Evolutionary conservation across 2,888 invertebrate species (phyloP).

Genomic region (Perizoma flavofasciatum): DNA sequence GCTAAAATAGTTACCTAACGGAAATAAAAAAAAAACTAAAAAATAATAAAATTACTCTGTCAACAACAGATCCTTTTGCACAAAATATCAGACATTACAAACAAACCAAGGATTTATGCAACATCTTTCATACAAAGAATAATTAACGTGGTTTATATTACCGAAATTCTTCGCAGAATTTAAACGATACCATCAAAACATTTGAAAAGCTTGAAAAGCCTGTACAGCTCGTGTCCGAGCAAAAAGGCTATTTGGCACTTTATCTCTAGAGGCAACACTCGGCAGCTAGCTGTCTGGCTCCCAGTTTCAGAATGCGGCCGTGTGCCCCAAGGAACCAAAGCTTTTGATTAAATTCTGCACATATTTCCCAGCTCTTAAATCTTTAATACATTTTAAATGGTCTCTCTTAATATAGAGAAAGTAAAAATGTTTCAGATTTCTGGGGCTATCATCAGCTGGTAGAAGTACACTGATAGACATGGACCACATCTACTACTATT

Average conservation of each 20-base stretch:
- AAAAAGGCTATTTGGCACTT: conserved; percentile 51
- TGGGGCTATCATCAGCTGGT: too few species aligned
- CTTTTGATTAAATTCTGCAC: neutral
- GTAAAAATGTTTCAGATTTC: too few species aligned
- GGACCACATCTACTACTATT: too few species aligned
- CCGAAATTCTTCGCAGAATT: conserved; percentile 4
- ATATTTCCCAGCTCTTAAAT: neutral
- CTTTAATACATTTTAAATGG: neutral
- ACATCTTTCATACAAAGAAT: too few species aligned
- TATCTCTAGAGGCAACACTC: conserved; percentile 55
- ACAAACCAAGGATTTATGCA: too few species aligned
- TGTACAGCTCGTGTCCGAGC: conserved; percentile 24
- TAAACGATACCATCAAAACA: conserved; percentile 16
- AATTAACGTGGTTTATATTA: neutral
- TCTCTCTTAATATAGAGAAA: too few species aligned
- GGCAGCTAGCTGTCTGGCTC: conserved; percentile 51
- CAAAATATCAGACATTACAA: too few species aligned
- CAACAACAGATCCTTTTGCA: too few species aligned
- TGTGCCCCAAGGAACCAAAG: conserved; percentile 26
- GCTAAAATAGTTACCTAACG: too few species aligned
- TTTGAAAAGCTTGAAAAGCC: conserved; percentile 15
- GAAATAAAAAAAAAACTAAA: too few species aligned
- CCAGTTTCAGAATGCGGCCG: conserved; percentile 42
- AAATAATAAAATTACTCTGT: too few species aligned
- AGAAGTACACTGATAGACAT: too few species aligned